Evolutionary conservation across 1,140 invertebrate genomes (phyloP).

Genomic region (Drosophila neocordata): DNA sequence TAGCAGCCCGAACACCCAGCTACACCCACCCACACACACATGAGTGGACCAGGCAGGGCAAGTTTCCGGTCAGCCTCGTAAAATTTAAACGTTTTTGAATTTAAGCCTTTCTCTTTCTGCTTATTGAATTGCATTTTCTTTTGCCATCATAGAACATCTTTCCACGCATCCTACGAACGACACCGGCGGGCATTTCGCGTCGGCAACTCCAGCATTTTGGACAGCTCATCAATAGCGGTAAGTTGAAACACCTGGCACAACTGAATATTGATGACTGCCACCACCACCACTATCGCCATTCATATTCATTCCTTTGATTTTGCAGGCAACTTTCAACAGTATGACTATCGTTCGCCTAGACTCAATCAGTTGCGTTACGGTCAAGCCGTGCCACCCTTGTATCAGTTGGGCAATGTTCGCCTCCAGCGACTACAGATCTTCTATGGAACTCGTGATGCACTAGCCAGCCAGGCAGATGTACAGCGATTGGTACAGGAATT

Average conservation of each 20-base stretch:
- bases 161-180: constrained; percentile 69
- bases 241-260: constrained; percentile 25
- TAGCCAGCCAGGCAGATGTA: constrained; percentile 57
- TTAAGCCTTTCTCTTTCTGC: constrained; percentile 41
- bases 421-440: constrained; percentile 63
- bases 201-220: constrained; percentile 71
- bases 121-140: constrained; percentile 19
- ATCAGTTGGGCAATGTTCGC: constrained; percentile 62
- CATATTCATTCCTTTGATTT: constrained; percentile 10
- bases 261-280: constrained; percentile 15
- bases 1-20: constrained; percentile 52
- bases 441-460: constrained; percentile 60
- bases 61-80: constrained; percentile 51
- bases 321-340: constrained; percentile 73
- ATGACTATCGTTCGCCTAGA: constrained; percentile 50
- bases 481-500: constrained; percentile 44
- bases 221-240: constrained; percentile 76
- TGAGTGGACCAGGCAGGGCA: constrained; percentile 30
- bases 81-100: constrained; percentile 55
- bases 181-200: constrained; percentile 72
- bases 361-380: constrained; percentile 58
- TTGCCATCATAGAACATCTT: constrained; percentile 53
- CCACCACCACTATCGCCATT: neutral
- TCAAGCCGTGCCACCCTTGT: constrained; percentile 57
- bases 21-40: constrained; percentile 18